phyloP scores from a whole-genome alignment of 2,888 invertebrate genomes.

The Cataglyphis rosenhaueri region DNA sequence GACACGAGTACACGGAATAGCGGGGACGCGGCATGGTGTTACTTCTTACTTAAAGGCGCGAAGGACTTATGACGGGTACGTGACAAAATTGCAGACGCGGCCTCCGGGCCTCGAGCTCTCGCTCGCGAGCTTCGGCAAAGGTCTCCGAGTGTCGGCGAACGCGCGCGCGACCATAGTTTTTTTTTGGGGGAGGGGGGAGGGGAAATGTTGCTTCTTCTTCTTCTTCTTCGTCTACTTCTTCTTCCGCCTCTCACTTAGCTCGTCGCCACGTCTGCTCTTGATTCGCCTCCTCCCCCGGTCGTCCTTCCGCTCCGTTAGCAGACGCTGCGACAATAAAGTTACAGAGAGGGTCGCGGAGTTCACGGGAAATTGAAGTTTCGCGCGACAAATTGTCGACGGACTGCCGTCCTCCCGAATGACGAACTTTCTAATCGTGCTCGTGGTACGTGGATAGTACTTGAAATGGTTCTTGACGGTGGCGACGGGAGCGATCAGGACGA shows the following conservation, averaged over 20 bases:
- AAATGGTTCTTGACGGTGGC: constrained; percentile 48
- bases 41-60: constrained; percentile 81
- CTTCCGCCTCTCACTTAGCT: constrained; percentile 51
- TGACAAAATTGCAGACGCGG: constrained; percentile 82
- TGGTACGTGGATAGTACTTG: constrained; percentile 63
- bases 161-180: constrained; percentile 60
- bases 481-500: constrained; percentile 16
- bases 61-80: constrained; percentile 83
- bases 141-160: constrained; percentile 55
- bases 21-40: constrained; percentile 58
- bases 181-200: not conserved
- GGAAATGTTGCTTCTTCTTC: constrained; percentile 38
- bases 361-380: constrained; percentile 74
- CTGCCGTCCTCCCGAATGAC: constrained; percentile 58
- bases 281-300: constrained; percentile 47
- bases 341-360: constrained; percentile 63
- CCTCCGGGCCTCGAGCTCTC: constrained; percentile 26
- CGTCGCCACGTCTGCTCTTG: constrained; percentile 50
- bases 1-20: constrained; percentile 55
- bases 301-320: constrained; percentile 57
- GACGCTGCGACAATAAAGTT: constrained; percentile 72
- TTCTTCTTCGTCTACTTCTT: constrained; percentile 40
- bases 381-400: constrained; percentile 70
- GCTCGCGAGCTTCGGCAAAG: constrained; percentile 24
- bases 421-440: constrained; percentile 68